Evolutionary conservation across 2,113 vertebrate species (phyloP), one percentile per base, ranked within the genome.

Genomic region (Tetrao urogallus): DNA sequence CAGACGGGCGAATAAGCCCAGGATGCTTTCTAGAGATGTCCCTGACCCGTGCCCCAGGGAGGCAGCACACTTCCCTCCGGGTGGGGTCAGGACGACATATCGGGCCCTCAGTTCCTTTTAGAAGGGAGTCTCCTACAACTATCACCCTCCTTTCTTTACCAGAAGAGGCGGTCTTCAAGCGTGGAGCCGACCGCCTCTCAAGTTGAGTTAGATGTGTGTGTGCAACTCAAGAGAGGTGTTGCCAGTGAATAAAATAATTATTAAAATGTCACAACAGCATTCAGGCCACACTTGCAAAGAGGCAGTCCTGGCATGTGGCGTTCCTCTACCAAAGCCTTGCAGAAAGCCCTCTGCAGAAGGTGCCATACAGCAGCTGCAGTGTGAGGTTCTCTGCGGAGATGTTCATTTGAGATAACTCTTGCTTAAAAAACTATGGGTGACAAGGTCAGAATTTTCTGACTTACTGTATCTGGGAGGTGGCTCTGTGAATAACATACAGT

Each of bases 301-400:
- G 15, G 36, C 32, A 47, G 0, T 47, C 18, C 54, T 70, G 5
- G 15, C 21, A 10, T 0, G 0, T 40, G 30, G 8, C 54, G 5
- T 64, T 86, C 36, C 77, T 74, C n/a, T 64, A 67, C 57, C 13
- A 30, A 0, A 60, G 56, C 28, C 38, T 74, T 71, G 50, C 21
- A 43, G 76, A 58, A 66, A 21, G 30, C 73, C 38, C 32, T 43
- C 16, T 58, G 32, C 38, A 28, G 18, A 91, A 12, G 1, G 1
- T 8, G 5, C 15, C 38, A 3, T 3, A 9, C 17, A 27, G 8
- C 20, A n/a, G 8, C 77, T 89, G 10, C 25, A 45, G n/a, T 45
- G 63, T 36, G 48, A 14, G 17, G 43, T 91, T 56, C 42, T 77
- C 50, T 93, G 72, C 56, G 24, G 5, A 1, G 19, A 0, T 58